Percentiles rank a stretch among this genome's conserved stretches.
Evolutionary conservation across 1,140 invertebrate genomes (phyloP).

Genomic region (Sarcophaga bullata): DNA sequence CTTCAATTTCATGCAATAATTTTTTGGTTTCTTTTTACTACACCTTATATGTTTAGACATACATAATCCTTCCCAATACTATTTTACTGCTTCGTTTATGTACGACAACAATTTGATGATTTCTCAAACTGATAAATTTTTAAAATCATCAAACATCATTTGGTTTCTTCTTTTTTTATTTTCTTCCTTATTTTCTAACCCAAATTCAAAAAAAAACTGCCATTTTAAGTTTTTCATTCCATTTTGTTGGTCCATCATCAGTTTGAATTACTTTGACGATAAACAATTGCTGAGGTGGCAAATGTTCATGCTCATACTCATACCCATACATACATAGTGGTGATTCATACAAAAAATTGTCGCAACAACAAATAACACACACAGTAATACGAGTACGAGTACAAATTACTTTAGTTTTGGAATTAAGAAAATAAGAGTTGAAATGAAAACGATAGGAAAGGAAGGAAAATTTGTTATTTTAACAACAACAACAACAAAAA

Average conservation of each 20-base stretch:
- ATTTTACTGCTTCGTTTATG: background rate
- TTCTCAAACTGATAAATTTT: background rate
- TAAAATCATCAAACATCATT: background rate
- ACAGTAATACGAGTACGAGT: background rate
- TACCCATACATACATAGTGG: background rate
- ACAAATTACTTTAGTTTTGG: background rate
- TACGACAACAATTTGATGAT: background rate
- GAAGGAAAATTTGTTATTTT: too few species aligned
- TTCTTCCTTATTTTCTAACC: too few species aligned
- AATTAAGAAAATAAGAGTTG: background rate
- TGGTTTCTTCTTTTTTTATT: too few species aligned
- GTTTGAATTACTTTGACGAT: conserved; percentile 6
- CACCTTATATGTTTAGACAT: too few species aligned
- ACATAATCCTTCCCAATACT: too few species aligned
- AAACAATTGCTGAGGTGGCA: conserved; percentile 20
- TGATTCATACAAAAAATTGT: background rate
- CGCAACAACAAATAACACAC: background rate
- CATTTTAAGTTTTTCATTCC: too few species aligned
- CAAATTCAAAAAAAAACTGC: too few species aligned
- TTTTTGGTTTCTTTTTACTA: too few species aligned
- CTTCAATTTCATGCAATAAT: too few species aligned
- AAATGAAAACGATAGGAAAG: too few species aligned
- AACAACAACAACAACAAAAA: too few species aligned
- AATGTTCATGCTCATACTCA: background rate
- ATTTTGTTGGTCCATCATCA: background rate